A percentile compares a stretch with the other conserved stretches of the same genome.
phyloP scores from a whole-genome alignment of 1,140 invertebrate species.

The Caenorhabditis remanei region DNA sequence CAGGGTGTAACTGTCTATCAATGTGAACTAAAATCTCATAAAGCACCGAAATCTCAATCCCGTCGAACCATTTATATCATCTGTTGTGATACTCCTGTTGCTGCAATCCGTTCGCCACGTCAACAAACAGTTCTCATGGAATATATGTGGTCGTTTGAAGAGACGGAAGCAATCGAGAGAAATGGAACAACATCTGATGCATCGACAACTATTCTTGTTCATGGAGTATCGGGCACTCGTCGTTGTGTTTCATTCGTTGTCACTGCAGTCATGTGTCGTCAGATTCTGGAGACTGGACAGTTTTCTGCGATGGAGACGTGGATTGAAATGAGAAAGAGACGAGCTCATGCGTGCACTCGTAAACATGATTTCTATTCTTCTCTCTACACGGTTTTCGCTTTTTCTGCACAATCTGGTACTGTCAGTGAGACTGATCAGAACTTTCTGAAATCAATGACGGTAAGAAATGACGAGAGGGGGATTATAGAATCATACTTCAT shows the following conservation, averaged over 20 bases:
- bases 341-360: constrained; percentile 21
- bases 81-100: constrained; percentile 19
- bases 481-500: background rate
- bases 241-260: constrained; percentile 23
- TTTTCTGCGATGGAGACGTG: constrained; percentile 35
- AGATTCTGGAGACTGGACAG: constrained; percentile 14
- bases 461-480: background rate
- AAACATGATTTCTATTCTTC: constrained; percentile 45
- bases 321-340: constrained; percentile 36
- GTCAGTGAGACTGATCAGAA: background rate
- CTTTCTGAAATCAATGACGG: background rate
- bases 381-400: constrained; percentile 33
- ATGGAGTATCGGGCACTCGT: constrained; percentile 16
- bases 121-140: constrained; percentile 23
- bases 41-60: constrained; percentile 9
- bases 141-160: constrained; percentile 50
- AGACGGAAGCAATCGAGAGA: constrained; percentile 10
- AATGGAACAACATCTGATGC: constrained; percentile 8
- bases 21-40: constrained; percentile 18
- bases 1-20: constrained; percentile 27
- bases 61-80: constrained; percentile 27
- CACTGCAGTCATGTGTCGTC: constrained; percentile 2
- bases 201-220: constrained; percentile 10
- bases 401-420: background rate
- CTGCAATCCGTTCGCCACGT: constrained; percentile 9